A percentile compares a stretch with the other conserved stretches of the same genome.
Conservation (phyloP, 2,888 invertebrate species). For the Spialia ferax region DNA sequence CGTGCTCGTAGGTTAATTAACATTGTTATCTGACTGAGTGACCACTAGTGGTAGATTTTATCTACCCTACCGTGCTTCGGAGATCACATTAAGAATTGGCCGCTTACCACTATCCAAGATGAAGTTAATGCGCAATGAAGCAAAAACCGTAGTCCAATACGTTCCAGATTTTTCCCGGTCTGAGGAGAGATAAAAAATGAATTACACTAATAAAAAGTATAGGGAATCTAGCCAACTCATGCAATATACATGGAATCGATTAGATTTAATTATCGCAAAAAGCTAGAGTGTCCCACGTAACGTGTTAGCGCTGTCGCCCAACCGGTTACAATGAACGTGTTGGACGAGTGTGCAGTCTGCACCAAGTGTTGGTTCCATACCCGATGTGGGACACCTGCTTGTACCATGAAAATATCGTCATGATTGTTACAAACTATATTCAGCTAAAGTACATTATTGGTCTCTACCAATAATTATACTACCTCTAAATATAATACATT, state of each 20-base stretch:
- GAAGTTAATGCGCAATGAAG: no score
- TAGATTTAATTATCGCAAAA: slow-evolving; percentile 35
- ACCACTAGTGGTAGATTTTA: no score
- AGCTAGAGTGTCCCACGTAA: slow-evolving; percentile 18
- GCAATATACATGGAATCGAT: slow-evolving; percentile 28
- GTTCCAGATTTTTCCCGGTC: no score
- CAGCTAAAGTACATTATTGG: neutral
- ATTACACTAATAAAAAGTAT: neutral
- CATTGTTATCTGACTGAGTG: no score
- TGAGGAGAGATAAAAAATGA: neutral
- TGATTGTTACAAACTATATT: neutral
- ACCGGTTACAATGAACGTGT: slow-evolving; percentile 23
- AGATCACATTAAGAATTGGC: no score
- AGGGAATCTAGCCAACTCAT: slow-evolving; percentile 12
- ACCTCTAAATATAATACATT: no score
- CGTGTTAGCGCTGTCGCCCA: slow-evolving; percentile 21
- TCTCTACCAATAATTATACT: no score
- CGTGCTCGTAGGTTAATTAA: no score
- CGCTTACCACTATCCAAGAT: no score
- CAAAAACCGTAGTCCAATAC: no score
- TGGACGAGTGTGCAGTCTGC: slow-evolving; percentile 15
- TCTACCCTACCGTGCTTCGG: no score
- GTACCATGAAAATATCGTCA: neutral
- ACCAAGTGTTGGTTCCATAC: slow-evolving; percentile 21
- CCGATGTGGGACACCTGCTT: slow-evolving; percentile 9